phyloP scores from a whole-genome alignment of 2,888 invertebrate genomes.

The Tetrapedia diversipes region DNA sequence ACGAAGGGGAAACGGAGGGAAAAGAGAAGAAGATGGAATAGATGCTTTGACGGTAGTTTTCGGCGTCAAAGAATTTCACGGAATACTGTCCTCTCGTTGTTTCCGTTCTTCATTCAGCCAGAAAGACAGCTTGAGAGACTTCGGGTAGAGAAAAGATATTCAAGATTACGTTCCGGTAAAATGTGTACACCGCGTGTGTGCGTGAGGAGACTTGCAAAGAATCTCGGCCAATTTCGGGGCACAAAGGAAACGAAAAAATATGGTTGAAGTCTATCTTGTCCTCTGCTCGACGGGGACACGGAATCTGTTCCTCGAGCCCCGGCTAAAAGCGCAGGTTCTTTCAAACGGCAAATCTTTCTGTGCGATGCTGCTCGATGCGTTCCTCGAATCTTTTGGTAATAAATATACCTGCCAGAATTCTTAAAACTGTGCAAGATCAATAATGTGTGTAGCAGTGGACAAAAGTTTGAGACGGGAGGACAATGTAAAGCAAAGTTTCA shows the following conservation, averaged over 20 bases:
- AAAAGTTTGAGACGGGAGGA: too few species aligned
- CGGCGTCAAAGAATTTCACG: not conserved
- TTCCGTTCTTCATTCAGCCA: not conserved
- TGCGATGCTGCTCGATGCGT: too few species aligned
- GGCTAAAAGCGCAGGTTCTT: not conserved
- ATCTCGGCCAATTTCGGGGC: conserved; percentile 45
- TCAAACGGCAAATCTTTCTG: not conserved
- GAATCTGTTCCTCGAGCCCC: not conserved
- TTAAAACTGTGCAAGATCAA: too few species aligned
- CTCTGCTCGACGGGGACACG: not conserved
- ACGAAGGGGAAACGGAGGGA: not conserved
- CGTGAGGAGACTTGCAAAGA: conserved; percentile 39
- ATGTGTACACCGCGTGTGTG: not conserved
- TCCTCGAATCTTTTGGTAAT: not conserved
- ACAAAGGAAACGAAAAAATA: conserved; percentile 44
- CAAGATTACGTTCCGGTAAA: conserved; percentile 25
- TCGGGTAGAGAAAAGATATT: not conserved
- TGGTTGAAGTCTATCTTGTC: conserved; percentile 21
- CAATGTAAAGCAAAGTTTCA: too few species aligned
- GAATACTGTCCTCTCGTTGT: not conserved
- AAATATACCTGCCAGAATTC: too few species aligned
- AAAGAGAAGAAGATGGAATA: not conserved
- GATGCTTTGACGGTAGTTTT: not conserved
- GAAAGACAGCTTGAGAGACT: not conserved
- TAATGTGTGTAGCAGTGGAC: too few species aligned